These are phyloP conservation scores for Drosophila kambysellisi DNA, from an alignment of 2,888 invertebrate genomes.

Conservation along the genomic window DNA sequence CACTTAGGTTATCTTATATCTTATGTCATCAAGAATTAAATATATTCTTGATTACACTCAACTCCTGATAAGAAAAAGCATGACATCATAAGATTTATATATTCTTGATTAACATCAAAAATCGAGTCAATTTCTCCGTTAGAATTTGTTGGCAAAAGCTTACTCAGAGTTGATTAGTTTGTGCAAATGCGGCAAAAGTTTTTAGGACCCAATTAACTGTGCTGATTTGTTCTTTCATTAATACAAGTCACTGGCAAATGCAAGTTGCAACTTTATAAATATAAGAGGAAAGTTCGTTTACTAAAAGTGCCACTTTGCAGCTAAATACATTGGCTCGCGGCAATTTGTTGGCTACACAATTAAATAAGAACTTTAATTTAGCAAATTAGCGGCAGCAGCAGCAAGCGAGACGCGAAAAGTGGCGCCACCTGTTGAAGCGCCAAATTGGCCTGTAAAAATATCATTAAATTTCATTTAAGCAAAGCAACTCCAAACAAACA, in stretches of 20 bases:
- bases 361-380: conserved; percentile 61
- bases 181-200: not conserved
- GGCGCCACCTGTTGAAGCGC: conserved; percentile 64
- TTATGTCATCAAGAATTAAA: not conserved
- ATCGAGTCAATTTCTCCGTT: not conserved
- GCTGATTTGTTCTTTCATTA: conserved; percentile 6
- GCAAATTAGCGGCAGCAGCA: conserved; percentile 58
- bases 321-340: conserved; percentile 18
- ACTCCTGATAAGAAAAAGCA: not conserved
- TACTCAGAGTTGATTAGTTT: not conserved
- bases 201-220: not conserved
- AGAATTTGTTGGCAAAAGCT: not conserved
- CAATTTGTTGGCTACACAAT: conserved; percentile 47
- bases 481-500: conserved; percentile 36
- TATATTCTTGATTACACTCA: not conserved
- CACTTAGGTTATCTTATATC: not conserved
- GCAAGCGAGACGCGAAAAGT: conserved; percentile 24
- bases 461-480: conserved; percentile 79
- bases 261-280: not conserved
- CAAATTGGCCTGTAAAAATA: conserved; percentile 59
- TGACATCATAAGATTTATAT: not conserved
- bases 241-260: conserved; percentile 33
- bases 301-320: not conserved
- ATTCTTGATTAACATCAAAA: not conserved
- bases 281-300: not conserved